These are phyloP conservation scores for Heliconius ismenius DNA, from an alignment of 2,888 invertebrate species.

Conservation along the genomic window DNA sequence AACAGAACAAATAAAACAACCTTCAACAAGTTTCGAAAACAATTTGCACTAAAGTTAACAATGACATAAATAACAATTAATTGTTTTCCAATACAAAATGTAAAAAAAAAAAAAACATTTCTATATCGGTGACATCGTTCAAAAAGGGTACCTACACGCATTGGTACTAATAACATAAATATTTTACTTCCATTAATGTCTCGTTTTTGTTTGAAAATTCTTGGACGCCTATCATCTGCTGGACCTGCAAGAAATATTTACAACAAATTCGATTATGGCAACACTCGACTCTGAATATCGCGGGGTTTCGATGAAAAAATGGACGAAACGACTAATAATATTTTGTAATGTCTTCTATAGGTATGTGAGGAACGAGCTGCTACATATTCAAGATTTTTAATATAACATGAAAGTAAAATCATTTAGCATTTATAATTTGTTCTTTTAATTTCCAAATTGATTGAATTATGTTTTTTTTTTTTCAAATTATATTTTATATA, in stretches of 20 bases:
- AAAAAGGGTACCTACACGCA: background rate
- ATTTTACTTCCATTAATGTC: background rate
- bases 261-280: background rate
- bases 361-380: too few species aligned
- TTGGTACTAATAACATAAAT: background rate
- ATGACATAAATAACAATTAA: conserved; percentile 18
- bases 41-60: background rate
- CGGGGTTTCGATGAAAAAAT: too few species aligned
- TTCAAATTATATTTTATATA: too few species aligned
- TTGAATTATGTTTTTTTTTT: too few species aligned
- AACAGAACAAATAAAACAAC: background rate
- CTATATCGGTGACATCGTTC: background rate
- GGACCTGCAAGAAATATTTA: background rate
- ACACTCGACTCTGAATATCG: background rate
- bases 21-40: background rate
- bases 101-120: background rate
- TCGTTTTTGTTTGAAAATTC: conserved; percentile 1
- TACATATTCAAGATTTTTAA: too few species aligned
- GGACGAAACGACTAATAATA: too few species aligned
- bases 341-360: too few species aligned
- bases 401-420: too few species aligned
- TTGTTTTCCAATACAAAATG: background rate
- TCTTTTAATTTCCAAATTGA: too few species aligned
- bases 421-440: too few species aligned
- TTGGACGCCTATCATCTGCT: conserved; percentile 1